Evolutionary conservation across 2,113 vertebrate species (phyloP), one percentile per base, ranked within the genome.

Genomic region (Eleginops maclovinus): DNA sequence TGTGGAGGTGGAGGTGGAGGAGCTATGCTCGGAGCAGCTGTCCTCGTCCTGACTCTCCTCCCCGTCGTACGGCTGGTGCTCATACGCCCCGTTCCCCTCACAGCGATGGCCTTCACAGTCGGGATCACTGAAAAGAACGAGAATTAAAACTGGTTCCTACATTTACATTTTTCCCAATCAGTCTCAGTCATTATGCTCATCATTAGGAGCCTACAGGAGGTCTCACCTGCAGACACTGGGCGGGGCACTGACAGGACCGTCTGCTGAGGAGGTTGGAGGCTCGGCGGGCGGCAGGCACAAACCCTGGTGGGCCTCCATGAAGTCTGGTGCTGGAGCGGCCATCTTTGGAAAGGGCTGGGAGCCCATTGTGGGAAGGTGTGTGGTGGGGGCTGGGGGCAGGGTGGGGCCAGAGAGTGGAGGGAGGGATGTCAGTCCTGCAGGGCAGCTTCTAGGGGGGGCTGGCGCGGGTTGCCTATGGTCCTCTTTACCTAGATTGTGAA

Each of bases 1-100:
- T 87, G 98, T 99, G 90, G 98, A 99, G n/a, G 98, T 99, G 72
- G 98, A 99, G 79, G 98, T 99, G 92, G 97, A 98, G 41, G 98
- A 99, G 92, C 98, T 99, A 68, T 99, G 97, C 87, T 99, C 98
- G 0, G 98, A 99, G 90, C 98, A 99, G 93, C 98, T 99, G 82
- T 99, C 98, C 83, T 99, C 98, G 1, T 99, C 98, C 14, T 95
- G 97, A 70, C 96, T 99, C 86, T 99, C 98, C 56, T 98, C 97
- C 13, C 97, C 97, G 4, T 98, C 97, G 4, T 97, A 98, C 11
- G 95, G 95, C 85, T 96, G 97, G 11, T 97, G 97, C 79, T 97
- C 97, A 0, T 97, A 99, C 0, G 94, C 94, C 47, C 95, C 94
- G 16, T 93, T 97, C 36, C 96, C 97, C 84, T 98, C 97, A 61